Percentiles rank a stretch among this genome's conserved stretches.
phyloP scores from a whole-genome alignment of 2,113 vertebrate genomes.

The Dryoscopus gambensis region DNA sequence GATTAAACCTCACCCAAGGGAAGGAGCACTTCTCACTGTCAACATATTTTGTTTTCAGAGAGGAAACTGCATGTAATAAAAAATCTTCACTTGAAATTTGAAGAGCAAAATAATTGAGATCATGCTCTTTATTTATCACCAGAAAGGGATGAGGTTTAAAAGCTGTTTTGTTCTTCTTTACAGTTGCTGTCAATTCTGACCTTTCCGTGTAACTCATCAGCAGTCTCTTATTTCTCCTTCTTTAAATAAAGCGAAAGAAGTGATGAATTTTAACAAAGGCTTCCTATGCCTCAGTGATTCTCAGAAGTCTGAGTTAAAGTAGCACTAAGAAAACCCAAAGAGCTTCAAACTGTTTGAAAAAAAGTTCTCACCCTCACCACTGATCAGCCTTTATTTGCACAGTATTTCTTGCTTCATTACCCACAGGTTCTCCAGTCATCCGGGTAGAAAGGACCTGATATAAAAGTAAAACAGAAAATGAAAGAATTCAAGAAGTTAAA shows the following conservation, averaged over 20 bases:
- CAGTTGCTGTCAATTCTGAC: slow-evolving; percentile 19
- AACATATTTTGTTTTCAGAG: neutral
- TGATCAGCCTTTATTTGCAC: neutral
- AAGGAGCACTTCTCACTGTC: neutral
- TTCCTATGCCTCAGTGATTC: neutral
- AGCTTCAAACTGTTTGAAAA: neutral
- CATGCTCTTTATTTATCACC: neutral
- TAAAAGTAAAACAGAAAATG: neutral
- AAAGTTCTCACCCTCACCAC: neutral
- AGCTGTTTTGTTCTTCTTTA: neutral
- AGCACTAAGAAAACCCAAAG: neutral
- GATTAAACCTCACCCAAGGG: neutral
- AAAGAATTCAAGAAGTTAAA: neutral
- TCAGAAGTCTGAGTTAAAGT: neutral
- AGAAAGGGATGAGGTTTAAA: neutral
- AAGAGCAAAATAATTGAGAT: slow-evolving; percentile 15
- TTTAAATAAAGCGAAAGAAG: neutral
- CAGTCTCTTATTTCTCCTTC: neutral
- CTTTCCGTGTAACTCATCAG: slow-evolving; percentile 7
- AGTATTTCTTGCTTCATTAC: neutral
- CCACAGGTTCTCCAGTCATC: neutral
- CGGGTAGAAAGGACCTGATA: neutral
- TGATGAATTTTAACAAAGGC: slow-evolving; percentile 12
- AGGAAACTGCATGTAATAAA: neutral
- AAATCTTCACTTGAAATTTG: neutral